Base-by-base conservation (phyloP, 1,140 invertebrate genomes). In the Saccostrea echinata region DNA sequence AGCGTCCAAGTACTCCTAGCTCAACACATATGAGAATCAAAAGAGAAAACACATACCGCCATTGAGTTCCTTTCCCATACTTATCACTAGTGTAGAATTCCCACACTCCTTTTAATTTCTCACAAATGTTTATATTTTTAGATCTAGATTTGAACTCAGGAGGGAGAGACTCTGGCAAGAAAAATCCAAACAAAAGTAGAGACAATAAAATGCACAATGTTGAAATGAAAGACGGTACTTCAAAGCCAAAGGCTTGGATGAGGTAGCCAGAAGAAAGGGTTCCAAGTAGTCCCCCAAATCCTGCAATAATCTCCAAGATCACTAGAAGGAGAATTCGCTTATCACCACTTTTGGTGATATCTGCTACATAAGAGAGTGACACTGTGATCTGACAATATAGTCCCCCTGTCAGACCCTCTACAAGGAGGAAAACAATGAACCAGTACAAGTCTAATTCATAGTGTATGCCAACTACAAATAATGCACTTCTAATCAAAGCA, bases 121-220 rank as follows among this genome's bases (percentile, higher is more conserved):
- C 30, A 16, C 24, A 33, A 18, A 85, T 53, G 3, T 52, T 64
- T 11, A 85, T 33, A 9, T 35, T 68, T 3, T n/a, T 52, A 9
- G 35, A 27, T 81, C 61, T 84, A 0, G 76, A 86, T 64, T 35
- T 53, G 24, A 33, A 33, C 9, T 43, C 68, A 27, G 71, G 27
- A 53, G 85, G 85, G 3, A 83, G 83, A 51, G 88, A 84, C n/a
- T 86, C 61, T 55, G 85, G 88, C 18, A 89, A 53, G 64, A 86
- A 35, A 21, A 86, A 33, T 21, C 82, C 68, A 0, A 88, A 52
- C 4, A 88, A 30, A 18, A 88, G 18, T 30, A 85, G 21, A 12
- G 83, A 0, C 4, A n/a, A 3, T n/a, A 80, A 21, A 21, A 64
- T 9, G n/a, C 18, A 16, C 33, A 30, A n/a, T 3, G 27, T 24